A percentile compares a stretch with the other conserved stretches of the same genome.
Conservation (phyloP, 1,140 invertebrate genomes). For the Lordiphosa stackelbergi region DNA sequence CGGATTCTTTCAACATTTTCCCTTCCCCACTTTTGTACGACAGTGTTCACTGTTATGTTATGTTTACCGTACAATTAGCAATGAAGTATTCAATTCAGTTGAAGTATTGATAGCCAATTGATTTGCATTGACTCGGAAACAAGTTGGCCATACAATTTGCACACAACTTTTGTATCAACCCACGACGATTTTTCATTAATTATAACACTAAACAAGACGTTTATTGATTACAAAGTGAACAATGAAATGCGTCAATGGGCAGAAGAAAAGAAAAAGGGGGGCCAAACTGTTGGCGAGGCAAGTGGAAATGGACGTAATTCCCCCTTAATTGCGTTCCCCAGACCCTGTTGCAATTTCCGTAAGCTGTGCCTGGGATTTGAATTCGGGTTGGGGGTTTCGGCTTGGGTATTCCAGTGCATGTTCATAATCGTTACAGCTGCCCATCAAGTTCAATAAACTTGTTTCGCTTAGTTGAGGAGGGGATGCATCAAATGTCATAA, state of each 20-base stretch:
- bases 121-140: conserved; percentile 7
- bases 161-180: conserved; percentile 6
- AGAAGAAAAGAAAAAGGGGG: neutral
- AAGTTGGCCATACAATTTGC: conserved; percentile 1
- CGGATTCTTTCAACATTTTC: too few species aligned
- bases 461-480: conserved; percentile 18
- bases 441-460: conserved; percentile 69
- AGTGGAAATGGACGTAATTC: conserved; percentile 15
- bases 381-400: conserved; percentile 1
- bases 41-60: conserved; percentile 7
- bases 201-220: conserved; percentile 25
- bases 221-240: conserved; percentile 27
- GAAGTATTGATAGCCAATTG: conserved; percentile 1
- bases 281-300: conserved; percentile 8
- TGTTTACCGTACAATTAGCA: conserved; percentile 27
- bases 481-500: too few species aligned
- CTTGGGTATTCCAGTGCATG: conserved; percentile 30
- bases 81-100: conserved; percentile 12
- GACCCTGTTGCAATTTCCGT: conserved; percentile 27
- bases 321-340: conserved; percentile 8
- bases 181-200: conserved; percentile 20
- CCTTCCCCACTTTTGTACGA: conserved; percentile 13
- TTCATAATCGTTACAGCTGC: conserved; percentile 19
- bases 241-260: conserved; percentile 5
- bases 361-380: neutral